Evolutionary conservation across 1,140 invertebrate species (phyloP).

Genomic region (Cherax quadricarinatus): DNA sequence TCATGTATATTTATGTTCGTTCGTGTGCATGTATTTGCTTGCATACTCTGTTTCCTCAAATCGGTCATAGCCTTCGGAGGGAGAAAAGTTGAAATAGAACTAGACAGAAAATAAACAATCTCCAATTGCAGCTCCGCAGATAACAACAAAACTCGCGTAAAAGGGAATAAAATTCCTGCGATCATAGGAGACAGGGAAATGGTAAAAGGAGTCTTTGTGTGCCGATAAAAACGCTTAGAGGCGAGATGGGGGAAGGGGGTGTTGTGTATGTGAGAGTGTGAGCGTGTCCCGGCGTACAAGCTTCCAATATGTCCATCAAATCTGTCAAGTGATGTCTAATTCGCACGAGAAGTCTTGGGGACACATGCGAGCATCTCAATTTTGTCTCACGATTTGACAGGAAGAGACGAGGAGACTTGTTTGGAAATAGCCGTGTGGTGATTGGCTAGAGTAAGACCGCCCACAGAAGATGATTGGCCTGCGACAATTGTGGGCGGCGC

Average conservation of each 20-base stretch:
- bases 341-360: slow-evolving; percentile 29
- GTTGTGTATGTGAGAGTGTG: not conserved
- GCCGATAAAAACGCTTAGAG: not conserved
- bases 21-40: not conserved
- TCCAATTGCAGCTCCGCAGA: not conserved
- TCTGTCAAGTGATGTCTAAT: slow-evolving; percentile 54
- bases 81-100: not conserved
- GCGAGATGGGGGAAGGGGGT: not conserved
- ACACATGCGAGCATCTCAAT: slow-evolving; percentile 53
- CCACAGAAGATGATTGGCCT: slow-evolving; percentile 14
- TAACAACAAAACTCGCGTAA: not conserved
- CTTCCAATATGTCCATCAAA: slow-evolving; percentile 41
- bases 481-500: not conserved
- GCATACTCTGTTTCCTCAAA: no score
- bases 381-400: slow-evolving; percentile 46
- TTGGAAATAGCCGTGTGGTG: slow-evolving; percentile 20
- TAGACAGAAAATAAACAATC: not conserved
- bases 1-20: not conserved
- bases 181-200: not conserved
- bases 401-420: slow-evolving; percentile 10
- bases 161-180: not conserved
- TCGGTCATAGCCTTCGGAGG: no score
- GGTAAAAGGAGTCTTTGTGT: not conserved
- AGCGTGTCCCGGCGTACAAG: slow-evolving; percentile 8
- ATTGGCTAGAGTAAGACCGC: slow-evolving; percentile 25